These are phyloP conservation scores for Indicator indicator DNA, from an alignment of 2,113 vertebrate species.

Conservation along the genomic window DNA sequence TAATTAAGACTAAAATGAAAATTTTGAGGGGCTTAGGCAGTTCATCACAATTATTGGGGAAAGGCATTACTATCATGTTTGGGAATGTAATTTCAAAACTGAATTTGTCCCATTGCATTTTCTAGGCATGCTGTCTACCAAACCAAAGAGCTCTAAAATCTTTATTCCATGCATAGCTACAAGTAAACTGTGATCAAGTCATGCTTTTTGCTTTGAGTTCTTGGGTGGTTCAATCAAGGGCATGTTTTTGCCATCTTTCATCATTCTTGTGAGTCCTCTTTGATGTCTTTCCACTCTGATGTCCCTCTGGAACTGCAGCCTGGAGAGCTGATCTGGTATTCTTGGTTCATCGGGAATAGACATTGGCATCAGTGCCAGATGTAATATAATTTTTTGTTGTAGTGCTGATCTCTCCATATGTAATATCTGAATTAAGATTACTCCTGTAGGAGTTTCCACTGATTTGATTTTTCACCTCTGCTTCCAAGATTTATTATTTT, in stretches of 20 bases:
- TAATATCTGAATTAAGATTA: not conserved
- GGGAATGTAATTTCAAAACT: not conserved
- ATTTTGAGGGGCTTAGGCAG: not conserved
- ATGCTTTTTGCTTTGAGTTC: not conserved
- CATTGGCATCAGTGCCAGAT: not conserved
- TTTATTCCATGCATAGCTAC: not conserved
- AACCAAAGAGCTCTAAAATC: not conserved
- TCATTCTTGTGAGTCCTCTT: not conserved
- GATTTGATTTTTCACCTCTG: not conserved
- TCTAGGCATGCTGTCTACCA: not conserved
- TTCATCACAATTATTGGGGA: not conserved
- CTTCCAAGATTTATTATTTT: not conserved
- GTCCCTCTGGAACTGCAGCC: not conserved
- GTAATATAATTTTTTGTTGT: not conserved
- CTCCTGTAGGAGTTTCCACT: not conserved
- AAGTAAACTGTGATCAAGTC: not conserved
- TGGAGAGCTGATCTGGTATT: not conserved
- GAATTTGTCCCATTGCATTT: not conserved
- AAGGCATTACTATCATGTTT: not conserved
- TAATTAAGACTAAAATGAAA: not conserved
- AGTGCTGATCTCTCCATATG: not conserved
- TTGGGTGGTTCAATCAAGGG: not conserved
- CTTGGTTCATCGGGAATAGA: not conserved
- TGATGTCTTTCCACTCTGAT: not conserved
- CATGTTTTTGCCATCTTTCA: not conserved